A percentile compares a stretch with the other conserved stretches of the same genome.
These are phyloP conservation scores for Bovichtus variegatus DNA, from an alignment of 2,797 vertebrate genomes.

Conservation along the genomic window DNA sequence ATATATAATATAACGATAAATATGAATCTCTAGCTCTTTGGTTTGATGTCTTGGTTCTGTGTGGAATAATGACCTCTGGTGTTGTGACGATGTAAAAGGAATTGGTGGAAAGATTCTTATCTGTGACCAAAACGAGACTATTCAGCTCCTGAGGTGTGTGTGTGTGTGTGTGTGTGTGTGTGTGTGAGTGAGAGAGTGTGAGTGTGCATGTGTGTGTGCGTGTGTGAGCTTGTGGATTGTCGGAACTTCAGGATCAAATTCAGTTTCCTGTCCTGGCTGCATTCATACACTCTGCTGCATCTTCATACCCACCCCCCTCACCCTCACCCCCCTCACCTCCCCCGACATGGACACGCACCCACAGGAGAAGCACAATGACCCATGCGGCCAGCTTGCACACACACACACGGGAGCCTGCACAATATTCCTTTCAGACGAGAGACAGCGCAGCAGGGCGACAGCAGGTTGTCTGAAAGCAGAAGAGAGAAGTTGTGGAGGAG, in stretches of 20 bases:
- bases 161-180: slow-evolving; percentile 47
- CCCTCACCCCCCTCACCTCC: neutral
- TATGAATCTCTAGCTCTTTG: slow-evolving; percentile 85
- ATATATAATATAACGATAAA: slow-evolving; percentile 83
- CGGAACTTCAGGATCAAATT: slow-evolving; percentile 46
- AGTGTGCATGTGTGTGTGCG: neutral
- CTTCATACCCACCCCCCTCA: slow-evolving; percentile 21
- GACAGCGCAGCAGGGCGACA: neutral
- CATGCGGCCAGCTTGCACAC: neutral
- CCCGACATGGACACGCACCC: slow-evolving; percentile 20
- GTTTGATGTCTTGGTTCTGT: slow-evolving; percentile 86
- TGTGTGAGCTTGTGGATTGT: slow-evolving; percentile 11
- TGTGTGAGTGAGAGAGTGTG: slow-evolving; percentile 7
- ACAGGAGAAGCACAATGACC: slow-evolving; percentile 25
- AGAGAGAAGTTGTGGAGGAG: slow-evolving; percentile 9
- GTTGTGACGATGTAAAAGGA: slow-evolving; percentile 84
- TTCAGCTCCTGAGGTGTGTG: slow-evolving; percentile 68
- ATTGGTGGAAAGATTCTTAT: slow-evolving; percentile 78
- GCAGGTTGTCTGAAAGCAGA: slow-evolving; percentile 37
- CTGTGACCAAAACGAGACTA: slow-evolving; percentile 82
- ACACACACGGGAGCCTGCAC: slow-evolving; percentile 49
- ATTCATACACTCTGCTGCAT: slow-evolving; percentile 31
- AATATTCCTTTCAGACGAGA: slow-evolving; percentile 25
- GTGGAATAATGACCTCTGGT: slow-evolving; percentile 86
- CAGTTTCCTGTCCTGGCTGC: slow-evolving; percentile 40